Evolutionary conservation across 2,113 vertebrate genomes (phyloP).

Genomic region (Passer montanus): DNA sequence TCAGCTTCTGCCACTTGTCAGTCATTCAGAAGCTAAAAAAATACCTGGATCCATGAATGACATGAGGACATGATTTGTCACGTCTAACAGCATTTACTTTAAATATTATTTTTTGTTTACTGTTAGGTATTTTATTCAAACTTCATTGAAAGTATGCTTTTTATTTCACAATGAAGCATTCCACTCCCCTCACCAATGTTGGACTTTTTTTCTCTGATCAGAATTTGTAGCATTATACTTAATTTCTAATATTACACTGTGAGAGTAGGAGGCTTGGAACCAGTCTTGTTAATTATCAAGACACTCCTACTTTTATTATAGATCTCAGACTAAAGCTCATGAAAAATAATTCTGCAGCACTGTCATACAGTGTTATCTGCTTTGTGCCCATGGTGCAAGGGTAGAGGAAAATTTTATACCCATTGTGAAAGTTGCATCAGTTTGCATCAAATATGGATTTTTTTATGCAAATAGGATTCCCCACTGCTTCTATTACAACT

Average conservation of each 20-base stretch:
- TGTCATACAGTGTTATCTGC: background rate
- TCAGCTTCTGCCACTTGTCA: background rate
- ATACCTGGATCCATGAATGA: background rate
- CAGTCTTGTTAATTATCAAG: slow-evolving; percentile 10
- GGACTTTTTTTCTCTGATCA: background rate
- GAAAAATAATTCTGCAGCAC: background rate
- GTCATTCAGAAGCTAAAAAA: background rate
- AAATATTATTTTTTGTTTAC: background rate
- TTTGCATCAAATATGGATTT: slow-evolving; percentile 36
- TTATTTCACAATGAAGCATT: background rate
- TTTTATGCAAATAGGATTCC: slow-evolving; percentile 54
- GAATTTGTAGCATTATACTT: background rate
- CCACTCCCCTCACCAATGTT: background rate
- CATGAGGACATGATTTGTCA: background rate
- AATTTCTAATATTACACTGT: background rate
- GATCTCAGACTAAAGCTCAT: background rate
- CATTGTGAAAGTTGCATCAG: background rate
- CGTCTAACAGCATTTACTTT: background rate
- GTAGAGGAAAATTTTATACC: background rate
- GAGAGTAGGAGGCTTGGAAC: background rate
- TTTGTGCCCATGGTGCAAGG: background rate
- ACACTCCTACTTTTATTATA: background rate
- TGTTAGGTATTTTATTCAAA: background rate
- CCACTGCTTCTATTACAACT: slow-evolving; percentile 48
- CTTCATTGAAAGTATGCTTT: background rate